Evolutionary conservation across 2,888 invertebrate species (phyloP), one percentile per base, ranked within the genome.

Genomic region (Cybosia mesomella): DNA sequence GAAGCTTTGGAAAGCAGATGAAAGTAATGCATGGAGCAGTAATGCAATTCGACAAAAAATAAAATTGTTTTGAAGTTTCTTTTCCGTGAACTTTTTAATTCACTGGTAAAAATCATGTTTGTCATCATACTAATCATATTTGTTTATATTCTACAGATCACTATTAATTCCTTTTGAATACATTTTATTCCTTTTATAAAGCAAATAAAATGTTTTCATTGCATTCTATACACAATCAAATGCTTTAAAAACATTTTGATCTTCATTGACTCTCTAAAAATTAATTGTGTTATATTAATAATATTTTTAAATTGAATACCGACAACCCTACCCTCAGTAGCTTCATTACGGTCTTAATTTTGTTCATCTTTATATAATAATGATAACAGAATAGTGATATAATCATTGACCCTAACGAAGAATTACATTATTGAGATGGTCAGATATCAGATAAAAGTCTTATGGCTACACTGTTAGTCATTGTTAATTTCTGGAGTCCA

Each of bases 241-340:
- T 18, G 5, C 43, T 18, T 39, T 15, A 15, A 13, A 39, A 18
- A 43, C 18, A 0, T 43, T 39, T 49, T 49, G n/a, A n/a, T 49
- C n/a, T n/a, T 49, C 7, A n/a, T 49, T n/a, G 2, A 49, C 49
- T n/a, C 2, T 49, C n/a, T 49, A n/a, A 49, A 43, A 43, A n/a
- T 18, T 49, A 49, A 55, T 55, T 10, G 0, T 55, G 8, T 13
- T 13, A 13, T 43, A 43, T 43, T 55, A 22, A 55, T 15, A 24
- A 9, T 54, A 0, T 24, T 55, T 24, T 24, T 11, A 22, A 11
- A 49, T n/a, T 18, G 10, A 21, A 36, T 7, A 22, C 22, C 9
- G 59, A 32, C 59, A 59, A 59, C 58, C 36, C 58, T 58, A 36
- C 21, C 21, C 2, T 58, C 28, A n/a, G 22, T 58, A 36, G 59